A percentile compares a stretch with the other conserved stretches of the same genome.
These are phyloP conservation scores for Odontocerum albicorne DNA, from an alignment of 2,888 invertebrate genomes.

Conservation along the genomic window DNA sequence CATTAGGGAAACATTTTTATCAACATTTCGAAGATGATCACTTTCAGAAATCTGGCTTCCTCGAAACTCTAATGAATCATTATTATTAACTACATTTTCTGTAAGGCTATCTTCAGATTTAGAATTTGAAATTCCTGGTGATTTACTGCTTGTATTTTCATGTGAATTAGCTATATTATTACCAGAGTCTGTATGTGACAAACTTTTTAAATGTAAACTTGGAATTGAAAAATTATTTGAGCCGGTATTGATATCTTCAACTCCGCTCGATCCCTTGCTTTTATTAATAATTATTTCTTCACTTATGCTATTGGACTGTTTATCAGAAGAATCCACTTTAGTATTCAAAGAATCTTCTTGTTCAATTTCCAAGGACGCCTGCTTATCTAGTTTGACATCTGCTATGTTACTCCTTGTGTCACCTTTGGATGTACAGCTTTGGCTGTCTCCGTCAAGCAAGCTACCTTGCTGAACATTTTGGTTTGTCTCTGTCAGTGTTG, in stretches of 20 bases:
- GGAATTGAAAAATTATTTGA: conserved; percentile 28
- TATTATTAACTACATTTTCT: too few species aligned
- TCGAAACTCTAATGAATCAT: too few species aligned
- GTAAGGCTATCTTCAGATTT: not conserved
- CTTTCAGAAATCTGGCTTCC: too few species aligned
- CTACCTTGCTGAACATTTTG: too few species aligned
- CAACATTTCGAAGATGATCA: too few species aligned
- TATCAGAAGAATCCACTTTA: not conserved
- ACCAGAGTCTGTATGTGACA: conserved; percentile 10
- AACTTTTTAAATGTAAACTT: conserved; percentile 33
- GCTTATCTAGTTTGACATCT: too few species aligned
- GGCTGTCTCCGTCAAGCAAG: too few species aligned
- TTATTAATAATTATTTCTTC: conserved; percentile 23
- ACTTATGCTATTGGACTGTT: conserved; percentile 24
- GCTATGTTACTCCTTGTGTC: too few species aligned
- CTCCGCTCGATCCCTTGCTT: not conserved
- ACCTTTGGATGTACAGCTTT: too few species aligned
- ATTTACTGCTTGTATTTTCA: not conserved
- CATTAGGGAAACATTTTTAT: conserved; percentile 1
- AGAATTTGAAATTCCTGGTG: not conserved
- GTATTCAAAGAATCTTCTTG: not conserved
- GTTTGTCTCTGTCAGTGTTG: too few species aligned
- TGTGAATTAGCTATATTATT: not conserved
- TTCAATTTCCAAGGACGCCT: not conserved
- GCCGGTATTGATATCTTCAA: not conserved